Base-by-base conservation (phyloP, 2,888 invertebrate genomes). In the Sceliomorpha sp. region DNA sequence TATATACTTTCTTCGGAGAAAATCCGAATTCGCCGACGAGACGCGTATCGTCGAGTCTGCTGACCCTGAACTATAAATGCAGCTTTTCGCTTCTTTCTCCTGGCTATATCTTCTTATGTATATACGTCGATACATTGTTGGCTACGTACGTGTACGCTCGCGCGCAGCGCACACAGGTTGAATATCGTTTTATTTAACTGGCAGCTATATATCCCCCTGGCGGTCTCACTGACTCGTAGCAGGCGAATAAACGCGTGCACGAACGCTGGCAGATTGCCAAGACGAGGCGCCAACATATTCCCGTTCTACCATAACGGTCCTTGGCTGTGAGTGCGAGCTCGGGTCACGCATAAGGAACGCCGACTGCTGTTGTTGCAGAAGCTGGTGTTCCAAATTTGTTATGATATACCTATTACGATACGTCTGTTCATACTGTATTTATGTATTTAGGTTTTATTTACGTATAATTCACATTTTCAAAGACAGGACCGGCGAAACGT, bases 21-120 rank as follows among this genome's bases (percentile, higher is more conserved):
- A 51, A 51, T 40, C 40, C 31, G 31, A 29, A 51, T 51, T 51
- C 27, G 40, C 31, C 45, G 31, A 45, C 12, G 13, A 12, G 4
- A 4, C 13, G 6, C 26, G 31, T 20, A 37, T 40, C 31, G 51
- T 5, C 12, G 64, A 81, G 74, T 81, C 72, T 76, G 72, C 72
- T 76, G 83, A 83, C 82, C 81, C 81, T 82, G 82, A 82, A 82
- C 81, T 81, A 81, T 79, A 83, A 83, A 78, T 77, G 76, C 74
- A 50, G 24, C 20, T 9, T 1, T 26, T 26, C 29, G 27, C 17
- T 6, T 56, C 47, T 47, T 39, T 53, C 51, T 39, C 20, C 39
- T 32, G 36, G 36, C 13, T 32, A 12, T 13, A 26, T 51, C 20
- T 3, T 12, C n/a, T n/a, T n/a, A n/a, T n/a, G n/a, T n/a, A n/a